Conservation (phyloP, 2,888 invertebrate genomes). For the Oasisia sp. region DNA sequence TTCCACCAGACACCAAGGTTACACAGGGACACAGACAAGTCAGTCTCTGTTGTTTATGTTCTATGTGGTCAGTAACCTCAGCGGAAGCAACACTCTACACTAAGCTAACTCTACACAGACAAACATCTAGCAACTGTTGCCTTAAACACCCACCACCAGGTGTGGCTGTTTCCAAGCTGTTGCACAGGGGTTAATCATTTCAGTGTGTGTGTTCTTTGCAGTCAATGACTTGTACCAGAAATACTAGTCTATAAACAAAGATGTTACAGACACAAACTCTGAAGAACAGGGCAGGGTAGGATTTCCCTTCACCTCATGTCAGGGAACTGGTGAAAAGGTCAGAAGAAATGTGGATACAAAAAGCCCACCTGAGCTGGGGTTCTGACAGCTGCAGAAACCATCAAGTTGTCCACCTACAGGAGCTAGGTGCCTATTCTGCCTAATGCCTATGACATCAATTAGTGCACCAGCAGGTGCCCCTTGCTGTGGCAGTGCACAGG, state of each 20-base stretch:
- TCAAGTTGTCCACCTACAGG: conserved; percentile 1
- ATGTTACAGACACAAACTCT: neutral
- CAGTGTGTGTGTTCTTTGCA: neutral
- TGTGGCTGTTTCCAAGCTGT: too few relatives aligned
- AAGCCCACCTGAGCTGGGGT: neutral
- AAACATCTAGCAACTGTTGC: too few relatives aligned
- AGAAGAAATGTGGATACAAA: neutral
- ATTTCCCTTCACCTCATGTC: neutral
- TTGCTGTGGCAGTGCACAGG: neutral
- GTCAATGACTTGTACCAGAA: neutral
- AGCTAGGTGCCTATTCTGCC: neutral
- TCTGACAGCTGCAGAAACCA: neutral
- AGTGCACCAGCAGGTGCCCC: neutral
- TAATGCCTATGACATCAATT: neutral
- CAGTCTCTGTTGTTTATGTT: too few relatives aligned
- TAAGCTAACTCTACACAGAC: too few relatives aligned
- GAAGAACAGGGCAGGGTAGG: neutral
- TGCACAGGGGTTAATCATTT: neutral
- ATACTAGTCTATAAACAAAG: neutral
- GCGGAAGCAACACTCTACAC: too few relatives aligned
- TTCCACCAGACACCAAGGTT: too few relatives aligned
- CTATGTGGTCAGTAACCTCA: too few relatives aligned
- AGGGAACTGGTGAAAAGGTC: neutral
- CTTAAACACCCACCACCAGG: too few relatives aligned
- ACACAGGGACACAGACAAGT: too few relatives aligned